Percentiles rank a stretch among this genome's conserved stretches.
These are phyloP conservation scores for Spodoptera exigua DNA, from an alignment of 2,888 invertebrate genomes.

Conservation along the genomic window DNA sequence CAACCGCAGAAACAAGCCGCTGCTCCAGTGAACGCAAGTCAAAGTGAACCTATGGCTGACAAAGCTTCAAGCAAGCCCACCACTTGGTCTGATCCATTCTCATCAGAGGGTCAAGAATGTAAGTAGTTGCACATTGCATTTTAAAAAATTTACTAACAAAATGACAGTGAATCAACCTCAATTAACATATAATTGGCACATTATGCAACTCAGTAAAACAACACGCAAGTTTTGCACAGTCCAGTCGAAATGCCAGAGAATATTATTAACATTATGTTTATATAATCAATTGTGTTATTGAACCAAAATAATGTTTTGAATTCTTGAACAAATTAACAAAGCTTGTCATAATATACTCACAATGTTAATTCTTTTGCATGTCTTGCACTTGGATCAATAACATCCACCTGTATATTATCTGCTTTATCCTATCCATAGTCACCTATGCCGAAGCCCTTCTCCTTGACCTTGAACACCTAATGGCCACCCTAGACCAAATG, in stretches of 20 bases:
- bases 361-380: constrained; percentile 85
- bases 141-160: constrained; percentile 29
- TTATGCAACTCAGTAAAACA: constrained; percentile 50
- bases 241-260: constrained; percentile 43
- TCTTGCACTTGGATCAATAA: constrained; percentile 87
- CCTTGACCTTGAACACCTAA: constrained; percentile 89
- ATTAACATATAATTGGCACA: constrained; percentile 53
- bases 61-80: constrained; percentile 66
- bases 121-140: constrained; percentile 63
- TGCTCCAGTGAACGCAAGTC: constrained; percentile 63
- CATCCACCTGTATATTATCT: constrained; percentile 75
- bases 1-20: constrained; percentile 92
- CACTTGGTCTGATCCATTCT: constrained; percentile 82
- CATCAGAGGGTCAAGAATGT: constrained; percentile 86
- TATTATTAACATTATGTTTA: constrained; percentile 17
- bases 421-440: constrained; percentile 83
- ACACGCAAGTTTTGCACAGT: constrained; percentile 56
- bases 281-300: constrained; percentile 20
- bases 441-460: constrained; percentile 88
- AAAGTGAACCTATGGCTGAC: constrained; percentile 66
- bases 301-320: constrained; percentile 38
- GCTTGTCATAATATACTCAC: constrained; percentile 62
- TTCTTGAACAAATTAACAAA: constrained; percentile 34
- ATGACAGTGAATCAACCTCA: constrained; percentile 37
- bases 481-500: constrained; percentile 89